Conservation (phyloP, 2,113 vertebrate genomes). For the Hepsetus odoe region DNA sequence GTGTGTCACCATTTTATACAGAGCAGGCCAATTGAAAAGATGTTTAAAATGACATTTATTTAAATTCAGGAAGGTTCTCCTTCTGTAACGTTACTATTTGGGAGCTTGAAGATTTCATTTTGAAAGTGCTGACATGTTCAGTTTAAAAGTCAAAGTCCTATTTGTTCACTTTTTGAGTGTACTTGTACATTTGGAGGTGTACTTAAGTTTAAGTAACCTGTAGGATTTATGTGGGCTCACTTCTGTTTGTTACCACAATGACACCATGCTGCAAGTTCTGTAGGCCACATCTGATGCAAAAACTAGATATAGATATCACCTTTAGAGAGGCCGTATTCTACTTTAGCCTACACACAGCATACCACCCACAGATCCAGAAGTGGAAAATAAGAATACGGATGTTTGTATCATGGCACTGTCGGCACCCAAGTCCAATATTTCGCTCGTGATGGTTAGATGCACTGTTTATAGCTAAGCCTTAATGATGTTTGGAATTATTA, state of each 20-base stretch:
- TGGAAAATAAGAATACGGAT: conserved; percentile 3
- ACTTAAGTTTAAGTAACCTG: not conserved
- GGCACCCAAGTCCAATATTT: conserved; percentile 35
- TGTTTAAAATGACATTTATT: no score
- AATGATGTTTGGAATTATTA: conserved; percentile 35
- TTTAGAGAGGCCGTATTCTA: conserved; percentile 30
- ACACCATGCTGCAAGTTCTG: not conserved
- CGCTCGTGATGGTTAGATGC: conserved; percentile 15
- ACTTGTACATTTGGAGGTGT: not conserved
- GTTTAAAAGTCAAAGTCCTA: not conserved
- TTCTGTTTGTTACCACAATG: conserved; percentile 2
- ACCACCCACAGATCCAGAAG: conserved; percentile 42
- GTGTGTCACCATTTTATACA: no score
- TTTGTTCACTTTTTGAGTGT: not conserved
- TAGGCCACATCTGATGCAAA: conserved; percentile 15
- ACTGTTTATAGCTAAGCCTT: conserved; percentile 20
- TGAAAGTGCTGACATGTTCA: no score
- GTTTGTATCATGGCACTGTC: conserved; percentile 25
- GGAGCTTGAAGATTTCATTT: no score
- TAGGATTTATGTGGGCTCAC: conserved; percentile 7
- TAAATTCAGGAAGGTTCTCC: no score
- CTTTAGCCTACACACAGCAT: conserved; percentile 41
- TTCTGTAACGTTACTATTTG: no score
- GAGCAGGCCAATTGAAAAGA: no score
- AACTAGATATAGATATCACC: conserved; percentile 13